Base-by-base conservation (phyloP, 1,140 invertebrate genomes). In the Drosophila kohkoa region DNA sequence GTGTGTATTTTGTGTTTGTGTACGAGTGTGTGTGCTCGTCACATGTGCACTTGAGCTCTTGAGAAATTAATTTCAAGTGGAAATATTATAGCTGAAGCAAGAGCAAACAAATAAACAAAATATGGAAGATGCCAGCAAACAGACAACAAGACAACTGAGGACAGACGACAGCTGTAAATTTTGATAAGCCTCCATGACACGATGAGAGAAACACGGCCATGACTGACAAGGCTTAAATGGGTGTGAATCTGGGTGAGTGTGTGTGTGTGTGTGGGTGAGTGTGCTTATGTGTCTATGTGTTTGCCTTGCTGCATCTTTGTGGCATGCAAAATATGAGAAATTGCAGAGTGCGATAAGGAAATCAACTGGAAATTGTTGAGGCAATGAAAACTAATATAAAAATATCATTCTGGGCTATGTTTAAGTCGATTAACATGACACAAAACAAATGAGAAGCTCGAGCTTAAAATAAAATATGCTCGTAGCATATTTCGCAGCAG, bases 11-110 rank as follows among this genome's bases (percentile, higher is more conserved):
- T 54, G 4, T 13, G 0, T 11, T 4, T 35, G 5, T 35, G 11
- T 55, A 10, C 28, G 38, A 16, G 45, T 66, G 46, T 78, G 60
- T 54, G 20, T 52, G 59, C 76, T 73, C 79, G 83, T 85, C 85
- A 85, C 85, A 88, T 88, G 85, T 88, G 85, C 81, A 85, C 68
- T 76, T 88, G 85, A 88, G 85, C 85, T 88, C 81, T 88, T 89
- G 85, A 88, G 85, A 88, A 88, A 88, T 88, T 88, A 88, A 88
- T 88, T 88, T 88, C 81, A 81, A 89, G 85, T 88, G 86, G 85
- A 81, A 88, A 88, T 77, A 89, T 88, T 89, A 89, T 82, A 73
- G 62, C 74, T 69, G 69, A 75, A 57, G 70, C 66, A 63, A 49
- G 59, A 8, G 69, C 75, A 81, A 90, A 81, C 71, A 89, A 85